Evolutionary conservation across 2,113 vertebrate species (phyloP).

Genomic region (Heterotis niloticus): DNA sequence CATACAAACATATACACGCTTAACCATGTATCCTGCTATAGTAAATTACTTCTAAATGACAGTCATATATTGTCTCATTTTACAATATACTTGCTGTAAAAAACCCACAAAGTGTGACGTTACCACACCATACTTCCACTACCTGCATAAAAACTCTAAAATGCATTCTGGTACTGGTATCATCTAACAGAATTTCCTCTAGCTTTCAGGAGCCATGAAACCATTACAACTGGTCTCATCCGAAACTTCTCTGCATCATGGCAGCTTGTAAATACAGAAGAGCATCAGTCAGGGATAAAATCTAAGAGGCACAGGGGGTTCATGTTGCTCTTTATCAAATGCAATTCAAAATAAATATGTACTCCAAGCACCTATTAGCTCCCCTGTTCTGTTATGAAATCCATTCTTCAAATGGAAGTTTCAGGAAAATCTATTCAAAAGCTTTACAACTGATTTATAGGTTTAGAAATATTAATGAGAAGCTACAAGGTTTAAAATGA

Average conservation of each 20-base stretch:
- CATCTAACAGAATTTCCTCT: too few relatives aligned
- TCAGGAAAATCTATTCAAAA: not conserved
- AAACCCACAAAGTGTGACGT: not conserved
- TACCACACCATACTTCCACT: too few relatives aligned
- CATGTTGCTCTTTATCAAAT: too few relatives aligned
- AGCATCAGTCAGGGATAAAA: too few relatives aligned
- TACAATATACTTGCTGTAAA: not conserved
- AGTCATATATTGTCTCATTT: too few relatives aligned
- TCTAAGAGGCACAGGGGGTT: too few relatives aligned
- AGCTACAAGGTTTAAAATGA: not conserved
- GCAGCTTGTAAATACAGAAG: too few relatives aligned
- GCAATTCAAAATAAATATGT: too few relatives aligned
- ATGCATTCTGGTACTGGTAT: too few relatives aligned
- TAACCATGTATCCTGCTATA: not conserved
- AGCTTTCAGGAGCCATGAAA: not conserved
- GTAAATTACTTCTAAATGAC: too few relatives aligned
- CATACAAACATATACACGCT: not conserved
- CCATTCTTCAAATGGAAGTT: not conserved
- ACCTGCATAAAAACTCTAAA: too few relatives aligned
- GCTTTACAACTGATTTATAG: constrained; percentile 4
- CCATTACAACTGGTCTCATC: not conserved
- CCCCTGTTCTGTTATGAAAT: constrained; percentile 7
- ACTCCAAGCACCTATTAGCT: too few relatives aligned
- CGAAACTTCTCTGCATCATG: not conserved
- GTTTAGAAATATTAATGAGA: constrained; percentile 3